Base-by-base conservation (phyloP, 2,113 vertebrate genomes). In the Serinus canaria region DNA sequence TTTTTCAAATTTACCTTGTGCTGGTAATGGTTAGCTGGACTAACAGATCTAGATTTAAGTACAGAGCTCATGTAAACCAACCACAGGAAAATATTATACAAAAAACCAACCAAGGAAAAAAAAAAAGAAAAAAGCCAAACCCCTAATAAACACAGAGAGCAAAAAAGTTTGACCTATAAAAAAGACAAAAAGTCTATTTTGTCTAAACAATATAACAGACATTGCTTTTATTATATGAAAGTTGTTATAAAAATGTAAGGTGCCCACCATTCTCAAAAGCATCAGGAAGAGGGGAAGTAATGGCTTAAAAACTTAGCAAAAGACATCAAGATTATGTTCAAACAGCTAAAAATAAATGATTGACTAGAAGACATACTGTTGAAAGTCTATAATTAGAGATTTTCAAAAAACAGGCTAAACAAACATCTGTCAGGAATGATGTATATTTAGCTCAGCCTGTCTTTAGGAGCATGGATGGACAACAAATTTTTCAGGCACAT, bases 391-490 rank as follows among this genome's bases (percentile, higher is more conserved):
- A 94, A 95, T 90, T 83, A 94, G 72, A 72, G 68, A 90, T 83
- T 93, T 87, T 56, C 4, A 39, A 86, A 90, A 77, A 91, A 46
- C 41, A 74, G 68, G 64, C 68, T 87, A 92, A 93, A 93, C 59
- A 93, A 95, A 93, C 86, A 94, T 95, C 88, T 90, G 62, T 73
- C 79, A 67, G 43, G 52, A 90, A 70, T 2, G 6, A 87, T 23
- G 17, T 49, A 81, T 89, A 89, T 70, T 94, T 87, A 96, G 68
- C 52, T 75, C 55, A 78, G 76, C 39, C 69, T 47, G n/a, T 47
- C 46, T 53, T 90, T 35, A 63, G 50, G 33, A 67, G 13, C 5
- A 68, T 0, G 1, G 31, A 70, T 9, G 46, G 49, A 35, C 35
- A 88, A 88, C 37, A 80, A 30, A 5, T 18, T 83, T 81, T 74